Percentiles rank a stretch among this genome's conserved stretches.
These are phyloP conservation scores for Anthrax anthrax DNA, from an alignment of 2,888 invertebrate genomes.

Conservation along the genomic window DNA sequence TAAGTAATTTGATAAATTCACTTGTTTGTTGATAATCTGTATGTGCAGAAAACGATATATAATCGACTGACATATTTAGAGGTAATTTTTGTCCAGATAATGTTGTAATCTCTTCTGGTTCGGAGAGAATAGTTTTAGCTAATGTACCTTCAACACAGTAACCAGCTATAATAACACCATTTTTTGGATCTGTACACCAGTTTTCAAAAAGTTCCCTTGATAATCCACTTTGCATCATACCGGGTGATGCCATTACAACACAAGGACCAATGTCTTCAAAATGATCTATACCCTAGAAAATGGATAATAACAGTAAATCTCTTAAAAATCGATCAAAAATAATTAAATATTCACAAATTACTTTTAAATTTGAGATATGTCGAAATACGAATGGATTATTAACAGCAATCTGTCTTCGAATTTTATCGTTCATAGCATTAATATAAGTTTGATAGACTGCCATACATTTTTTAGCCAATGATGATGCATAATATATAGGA, in stretches of 20 bases:
- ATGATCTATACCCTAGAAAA: slow-evolving; percentile 69
- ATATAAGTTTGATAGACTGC: slow-evolving; percentile 99
- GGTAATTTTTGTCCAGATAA: slow-evolving; percentile 93
- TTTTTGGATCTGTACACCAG: slow-evolving; percentile 97
- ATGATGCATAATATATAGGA: slow-evolving; percentile 98
- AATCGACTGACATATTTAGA: slow-evolving; percentile 94
- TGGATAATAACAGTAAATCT: not conserved
- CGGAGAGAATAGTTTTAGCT: slow-evolving; percentile 87
- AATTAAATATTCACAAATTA: not conserved
- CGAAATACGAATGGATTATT: slow-evolving; percentile 98
- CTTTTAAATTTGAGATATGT: slow-evolving; percentile 86
- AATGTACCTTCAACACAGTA: slow-evolving; percentile 84
- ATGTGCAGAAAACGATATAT: slow-evolving; percentile 98
- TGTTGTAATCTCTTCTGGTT: slow-evolving; percentile 93
- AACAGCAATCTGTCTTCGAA: slow-evolving; percentile 88
- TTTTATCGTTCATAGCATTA: slow-evolving; percentile 98
- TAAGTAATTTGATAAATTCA: slow-evolving; percentile 86
- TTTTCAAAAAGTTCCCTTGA: slow-evolving; percentile 95
- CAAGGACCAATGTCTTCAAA: slow-evolving; percentile 99
- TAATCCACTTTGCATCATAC: slow-evolving; percentile 99
- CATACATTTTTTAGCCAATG: slow-evolving; percentile 99
- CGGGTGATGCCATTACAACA: slow-evolving; percentile 98
- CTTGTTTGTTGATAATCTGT: slow-evolving; percentile 64
- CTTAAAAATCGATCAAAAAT: not conserved
- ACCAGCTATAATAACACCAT: slow-evolving; percentile 97